These are phyloP conservation scores for Catocala sponsa DNA, from an alignment of 2,888 invertebrate species.

Conservation along the genomic window DNA sequence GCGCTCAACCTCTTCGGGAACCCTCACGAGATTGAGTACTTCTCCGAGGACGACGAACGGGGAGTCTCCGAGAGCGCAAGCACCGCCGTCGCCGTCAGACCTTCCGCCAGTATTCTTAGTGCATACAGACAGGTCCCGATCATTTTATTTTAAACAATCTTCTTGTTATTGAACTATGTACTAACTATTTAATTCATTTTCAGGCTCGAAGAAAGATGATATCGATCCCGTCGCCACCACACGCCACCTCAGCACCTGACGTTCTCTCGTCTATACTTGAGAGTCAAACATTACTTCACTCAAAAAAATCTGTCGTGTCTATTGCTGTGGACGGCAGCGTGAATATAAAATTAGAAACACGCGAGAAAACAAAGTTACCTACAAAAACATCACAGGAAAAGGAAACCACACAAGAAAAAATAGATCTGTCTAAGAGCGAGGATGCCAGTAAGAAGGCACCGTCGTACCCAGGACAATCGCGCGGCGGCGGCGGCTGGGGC, in stretches of 20 bases:
- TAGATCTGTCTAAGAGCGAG: slow-evolving; percentile 63
- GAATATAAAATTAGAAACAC: slow-evolving; percentile 77
- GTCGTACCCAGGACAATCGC: slow-evolving; percentile 89
- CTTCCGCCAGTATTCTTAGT: slow-evolving; percentile 78
- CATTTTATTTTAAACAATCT: too few species aligned
- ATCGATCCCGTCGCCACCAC: slow-evolving; percentile 73
- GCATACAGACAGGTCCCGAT: slow-evolving; percentile 74
- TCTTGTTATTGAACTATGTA: too few species aligned
- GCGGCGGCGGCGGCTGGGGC: slow-evolving; percentile 81
- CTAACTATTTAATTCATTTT: slow-evolving; percentile 8
- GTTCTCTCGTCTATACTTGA: slow-evolving; percentile 91
- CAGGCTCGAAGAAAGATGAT: slow-evolving; percentile 85
- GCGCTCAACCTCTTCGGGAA: slow-evolving; percentile 89
- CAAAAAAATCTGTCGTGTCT: slow-evolving; percentile 88
- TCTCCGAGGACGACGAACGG: slow-evolving; percentile 83
- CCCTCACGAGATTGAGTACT: slow-evolving; percentile 91
- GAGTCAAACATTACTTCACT: slow-evolving; percentile 91
- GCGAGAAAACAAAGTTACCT: slow-evolving; percentile 17
- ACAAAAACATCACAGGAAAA: slow-evolving; percentile 21
- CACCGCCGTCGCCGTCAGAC: slow-evolving; percentile 76
- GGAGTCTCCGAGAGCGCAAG: slow-evolving; percentile 64
- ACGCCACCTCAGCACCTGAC: slow-evolving; percentile 86
- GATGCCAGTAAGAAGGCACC: slow-evolving; percentile 85
- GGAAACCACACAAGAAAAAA: slow-evolving; percentile 41
- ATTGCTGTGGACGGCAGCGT: slow-evolving; percentile 90